Conservation (phyloP, 2,113 vertebrate genomes). For the Hiodon tergisus region DNA sequence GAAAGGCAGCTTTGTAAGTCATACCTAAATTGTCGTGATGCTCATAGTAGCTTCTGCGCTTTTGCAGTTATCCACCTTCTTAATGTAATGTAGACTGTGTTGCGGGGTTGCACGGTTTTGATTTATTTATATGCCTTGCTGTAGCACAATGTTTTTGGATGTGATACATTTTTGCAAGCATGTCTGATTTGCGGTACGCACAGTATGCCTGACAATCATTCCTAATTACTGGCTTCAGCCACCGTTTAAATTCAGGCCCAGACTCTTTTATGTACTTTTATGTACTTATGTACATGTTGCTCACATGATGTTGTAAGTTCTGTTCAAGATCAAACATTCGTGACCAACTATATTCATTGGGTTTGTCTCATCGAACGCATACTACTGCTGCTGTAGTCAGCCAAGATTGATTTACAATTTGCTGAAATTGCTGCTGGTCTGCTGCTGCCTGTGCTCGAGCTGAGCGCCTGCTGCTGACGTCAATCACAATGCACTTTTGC, state of each 20-base stretch:
- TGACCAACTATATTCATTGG: no score
- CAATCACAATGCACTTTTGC: no score
- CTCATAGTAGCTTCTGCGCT: slow-evolving; percentile 11
- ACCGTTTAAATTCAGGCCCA: slow-evolving; percentile 6
- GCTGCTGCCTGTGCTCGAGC: no score
- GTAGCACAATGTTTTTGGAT: slow-evolving; percentile 26
- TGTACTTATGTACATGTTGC: no score
- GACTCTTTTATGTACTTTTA: no score
- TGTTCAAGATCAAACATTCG: no score
- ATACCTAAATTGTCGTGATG: slow-evolving; percentile 25
- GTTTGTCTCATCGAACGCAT: no score
- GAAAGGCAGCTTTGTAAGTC: slow-evolving; percentile 23
- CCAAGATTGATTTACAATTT: no score
- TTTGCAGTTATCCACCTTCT: slow-evolving; percentile 27
- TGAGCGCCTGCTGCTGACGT: no score
- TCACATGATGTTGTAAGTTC: no score
- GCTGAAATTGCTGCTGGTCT: no score
- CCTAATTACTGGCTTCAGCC: slow-evolving; percentile 4
- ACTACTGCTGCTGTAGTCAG: no score
- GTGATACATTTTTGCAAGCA: slow-evolving; percentile 27
- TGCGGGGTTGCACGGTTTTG: slow-evolving; percentile 23
- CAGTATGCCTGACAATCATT: slow-evolving; percentile 7
- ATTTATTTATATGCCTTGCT: slow-evolving; percentile 30
- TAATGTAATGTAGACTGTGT: slow-evolving; percentile 26
- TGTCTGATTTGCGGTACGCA: slow-evolving; percentile 24